Evolutionary conservation across 2,113 vertebrate genomes (phyloP).

Genomic region (Pseudolaguvia tuberculata): DNA sequence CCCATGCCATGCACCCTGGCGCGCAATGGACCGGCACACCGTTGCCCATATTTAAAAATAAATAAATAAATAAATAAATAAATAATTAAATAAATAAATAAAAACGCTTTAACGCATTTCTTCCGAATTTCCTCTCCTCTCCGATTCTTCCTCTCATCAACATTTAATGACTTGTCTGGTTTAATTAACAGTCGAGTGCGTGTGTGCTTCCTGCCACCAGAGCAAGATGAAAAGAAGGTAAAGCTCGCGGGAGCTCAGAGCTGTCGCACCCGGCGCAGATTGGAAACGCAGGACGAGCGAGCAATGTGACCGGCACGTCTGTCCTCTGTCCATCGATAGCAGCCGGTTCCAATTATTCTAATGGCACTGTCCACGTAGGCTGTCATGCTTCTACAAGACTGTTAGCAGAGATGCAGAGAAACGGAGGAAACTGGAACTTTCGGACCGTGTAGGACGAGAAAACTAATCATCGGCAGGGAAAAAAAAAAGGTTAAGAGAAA

Average conservation of each 20-base stretch:
- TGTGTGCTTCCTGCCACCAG: slow-evolving; percentile 33
- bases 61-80: no score
- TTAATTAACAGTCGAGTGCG: slow-evolving; percentile 27
- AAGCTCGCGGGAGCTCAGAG: slow-evolving; percentile 34
- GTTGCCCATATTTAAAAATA: background rate
- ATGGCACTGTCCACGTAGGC: slow-evolving; percentile 32
- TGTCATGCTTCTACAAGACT: slow-evolving; percentile 18
- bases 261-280: slow-evolving; percentile 20
- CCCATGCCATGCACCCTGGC: background rate
- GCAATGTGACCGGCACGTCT: slow-evolving; percentile 8
- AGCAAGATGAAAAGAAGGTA: slow-evolving; percentile 29
- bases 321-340: background rate
- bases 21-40: background rate
- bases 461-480: slow-evolving; percentile 36
- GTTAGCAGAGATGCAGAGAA: slow-evolving; percentile 32
- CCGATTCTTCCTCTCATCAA: background rate
- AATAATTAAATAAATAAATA: no score
- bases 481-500: background rate
- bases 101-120: background rate
- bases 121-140: background rate
- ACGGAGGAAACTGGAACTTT: slow-evolving; percentile 30
- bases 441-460: slow-evolving; percentile 31
- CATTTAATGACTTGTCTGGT: slow-evolving; percentile 19
- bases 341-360: slow-evolving; percentile 11
- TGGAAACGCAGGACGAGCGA: slow-evolving; percentile 13